These are phyloP conservation scores for Drymonia ruficornis DNA, from an alignment of 2,888 invertebrate genomes.

Conservation along the genomic window DNA sequence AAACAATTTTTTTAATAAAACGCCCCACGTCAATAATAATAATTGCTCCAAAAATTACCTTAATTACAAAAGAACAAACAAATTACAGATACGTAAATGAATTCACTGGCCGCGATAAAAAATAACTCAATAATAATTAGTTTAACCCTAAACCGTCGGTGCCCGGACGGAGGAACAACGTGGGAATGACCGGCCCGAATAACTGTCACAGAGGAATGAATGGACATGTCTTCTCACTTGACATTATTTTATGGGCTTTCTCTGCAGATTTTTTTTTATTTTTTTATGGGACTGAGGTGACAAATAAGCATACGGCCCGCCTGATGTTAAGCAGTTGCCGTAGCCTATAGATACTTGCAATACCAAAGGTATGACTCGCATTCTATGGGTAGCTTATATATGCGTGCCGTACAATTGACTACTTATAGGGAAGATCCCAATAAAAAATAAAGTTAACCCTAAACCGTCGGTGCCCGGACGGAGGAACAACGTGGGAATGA, in stretches of 20 bases:
- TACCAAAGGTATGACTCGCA: too few species aligned
- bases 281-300: too few species aligned
- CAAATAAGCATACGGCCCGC: too few species aligned
- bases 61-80: conserved; percentile 2
- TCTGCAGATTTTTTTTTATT: conserved; percentile 1
- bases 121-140: conserved; percentile 54
- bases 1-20: too few species aligned
- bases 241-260: conserved; percentile 13
- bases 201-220: conserved; percentile 38
- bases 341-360: too few species aligned
- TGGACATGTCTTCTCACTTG: conserved; percentile 29
- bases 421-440: too few species aligned
- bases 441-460: too few species aligned
- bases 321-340: too few species aligned
- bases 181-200: conserved; percentile 59
- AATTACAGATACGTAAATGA: conserved; percentile 5
- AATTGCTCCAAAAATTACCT: background rate
- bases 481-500: conserved; percentile 65
- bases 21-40: background rate
- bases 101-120: conserved; percentile 14
- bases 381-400: too few species aligned
- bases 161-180: conserved; percentile 48
- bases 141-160: conserved; percentile 49
- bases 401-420: too few species aligned
- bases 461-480: conserved; percentile 38